phyloP scores from a whole-genome alignment of 2,113 vertebrate genomes.

The Notiomystis cincta region DNA sequence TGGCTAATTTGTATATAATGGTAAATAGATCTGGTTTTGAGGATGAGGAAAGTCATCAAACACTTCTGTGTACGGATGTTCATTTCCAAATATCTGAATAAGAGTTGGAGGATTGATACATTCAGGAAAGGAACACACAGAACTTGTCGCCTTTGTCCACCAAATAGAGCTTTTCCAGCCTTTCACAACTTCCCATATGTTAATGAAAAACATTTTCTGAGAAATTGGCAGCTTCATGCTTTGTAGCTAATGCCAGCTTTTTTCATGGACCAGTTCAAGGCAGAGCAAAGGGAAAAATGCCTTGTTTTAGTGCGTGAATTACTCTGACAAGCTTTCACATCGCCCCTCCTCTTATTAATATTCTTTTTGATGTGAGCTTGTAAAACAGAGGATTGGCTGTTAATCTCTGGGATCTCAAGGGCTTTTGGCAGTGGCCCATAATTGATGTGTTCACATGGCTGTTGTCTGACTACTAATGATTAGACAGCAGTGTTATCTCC shows the following conservation, averaged over 20 bases:
- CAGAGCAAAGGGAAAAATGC: constrained; percentile 50
- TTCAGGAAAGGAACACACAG: constrained; percentile 6
- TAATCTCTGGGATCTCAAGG: constrained; percentile 82
- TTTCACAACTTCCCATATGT: constrained; percentile 72
- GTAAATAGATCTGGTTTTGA: neutral
- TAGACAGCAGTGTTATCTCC: constrained; percentile 79
- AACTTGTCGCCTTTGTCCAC: constrained; percentile 46
- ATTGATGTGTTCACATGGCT: constrained; percentile 83
- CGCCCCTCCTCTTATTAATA: constrained; percentile 81
- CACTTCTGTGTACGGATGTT: neutral
- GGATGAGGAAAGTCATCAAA: neutral
- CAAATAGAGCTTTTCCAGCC: constrained; percentile 65
- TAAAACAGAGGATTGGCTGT: constrained; percentile 84
- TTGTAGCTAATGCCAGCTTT: constrained; percentile 70
- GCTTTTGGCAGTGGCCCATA: constrained; percentile 83
- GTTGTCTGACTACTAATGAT: constrained; percentile 83
- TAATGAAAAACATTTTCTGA: constrained; percentile 75
- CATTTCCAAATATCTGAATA: constrained; percentile 41
- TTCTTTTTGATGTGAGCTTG: constrained; percentile 83
- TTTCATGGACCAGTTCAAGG: constrained; percentile 71
- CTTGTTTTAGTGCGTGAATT: constrained; percentile 74
- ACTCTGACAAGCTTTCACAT: constrained; percentile 75
- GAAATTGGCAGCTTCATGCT: constrained; percentile 63
- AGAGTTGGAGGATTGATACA: constrained; percentile 9
- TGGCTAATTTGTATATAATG: neutral